These are phyloP conservation scores for Cabera pusaria DNA, from an alignment of 2,888 invertebrate species.

Conservation along the genomic window DNA sequence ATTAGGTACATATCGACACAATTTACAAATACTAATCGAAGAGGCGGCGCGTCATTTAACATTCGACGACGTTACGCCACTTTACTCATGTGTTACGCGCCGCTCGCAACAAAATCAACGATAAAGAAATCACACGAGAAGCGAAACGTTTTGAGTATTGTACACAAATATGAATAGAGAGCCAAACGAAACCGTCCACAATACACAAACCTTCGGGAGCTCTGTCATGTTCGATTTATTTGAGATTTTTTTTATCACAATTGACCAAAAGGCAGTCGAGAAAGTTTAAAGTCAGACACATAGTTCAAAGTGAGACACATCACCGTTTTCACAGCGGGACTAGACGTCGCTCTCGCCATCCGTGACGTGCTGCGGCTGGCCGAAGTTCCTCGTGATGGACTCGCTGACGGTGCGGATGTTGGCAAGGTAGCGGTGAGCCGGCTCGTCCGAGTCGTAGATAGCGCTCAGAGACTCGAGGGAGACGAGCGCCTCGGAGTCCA, in stretches of 20 bases:
- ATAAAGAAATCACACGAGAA: slow-evolving; percentile 25
- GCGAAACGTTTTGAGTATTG: slow-evolving; percentile 62
- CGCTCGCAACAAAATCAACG: slow-evolving; percentile 21
- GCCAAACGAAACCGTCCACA: slow-evolving; percentile 46
- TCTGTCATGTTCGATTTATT: slow-evolving; percentile 48
- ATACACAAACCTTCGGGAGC: slow-evolving; percentile 42
- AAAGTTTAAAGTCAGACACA: slow-evolving; percentile 24
- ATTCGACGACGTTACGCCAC: slow-evolving; percentile 48
- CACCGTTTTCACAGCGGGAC: slow-evolving; percentile 38
- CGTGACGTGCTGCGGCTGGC: slow-evolving; percentile 86
- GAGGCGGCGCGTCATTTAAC: slow-evolving; percentile 66
- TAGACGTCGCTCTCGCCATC: slow-evolving; percentile 87
- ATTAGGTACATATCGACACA: slow-evolving; percentile 75
- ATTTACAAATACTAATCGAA: slow-evolving; percentile 65
- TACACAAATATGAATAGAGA: slow-evolving; percentile 55
- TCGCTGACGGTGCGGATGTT: slow-evolving; percentile 90
- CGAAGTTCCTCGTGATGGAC: slow-evolving; percentile 90
- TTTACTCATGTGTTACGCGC: slow-evolving; percentile 36
- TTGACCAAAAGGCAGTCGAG: slow-evolving; percentile 48
- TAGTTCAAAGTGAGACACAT: slow-evolving; percentile 35
- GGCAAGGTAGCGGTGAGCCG: slow-evolving; percentile 86
- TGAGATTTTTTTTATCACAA: slow-evolving; percentile 59
- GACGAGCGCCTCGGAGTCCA: slow-evolving; percentile 90
- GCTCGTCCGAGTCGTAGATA: slow-evolving; percentile 90
- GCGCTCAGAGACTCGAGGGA: slow-evolving; percentile 92